Evolutionary conservation across 2,888 invertebrate species (phyloP).

Genomic region (Fragum sueziense): DNA sequence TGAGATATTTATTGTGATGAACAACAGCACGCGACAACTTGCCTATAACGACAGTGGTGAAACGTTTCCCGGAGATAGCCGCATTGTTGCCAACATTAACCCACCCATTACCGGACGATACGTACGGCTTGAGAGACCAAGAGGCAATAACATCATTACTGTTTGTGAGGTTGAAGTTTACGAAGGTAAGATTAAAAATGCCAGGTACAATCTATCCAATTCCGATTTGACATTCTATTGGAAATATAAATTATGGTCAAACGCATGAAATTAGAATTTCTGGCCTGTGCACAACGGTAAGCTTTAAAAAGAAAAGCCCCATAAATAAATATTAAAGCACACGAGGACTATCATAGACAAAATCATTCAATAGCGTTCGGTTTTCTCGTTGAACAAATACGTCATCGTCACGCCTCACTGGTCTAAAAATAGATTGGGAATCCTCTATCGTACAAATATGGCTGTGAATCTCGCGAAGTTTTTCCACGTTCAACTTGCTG

Average conservation of each 20-base stretch:
- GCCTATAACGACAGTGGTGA: conserved; percentile 28
- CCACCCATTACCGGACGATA: conserved; percentile 15
- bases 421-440: too few species aligned
- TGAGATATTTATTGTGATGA: conserved; percentile 16
- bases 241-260: not conserved
- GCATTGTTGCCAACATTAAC: conserved; percentile 17
- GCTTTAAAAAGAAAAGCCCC: not conserved
- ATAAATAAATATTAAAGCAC: too few species aligned
- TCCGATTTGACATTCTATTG: not conserved
- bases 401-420: too few species aligned
- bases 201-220: not conserved
- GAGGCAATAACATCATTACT: conserved; percentile 24
- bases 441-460: too few species aligned
- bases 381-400: too few species aligned
- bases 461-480: too few species aligned
- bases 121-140: conserved; percentile 43
- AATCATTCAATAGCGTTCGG: too few species aligned
- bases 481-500: too few species aligned
- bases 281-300: not conserved
- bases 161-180: conserved; percentile 48
- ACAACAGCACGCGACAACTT: not conserved
- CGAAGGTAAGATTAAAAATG: conserved; percentile 43
- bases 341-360: too few species aligned
- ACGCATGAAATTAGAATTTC: not conserved
- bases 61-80: conserved; percentile 6